These are phyloP conservation scores for Chiloscyllium plagiosum DNA, from an alignment of 2,113 vertebrate genomes.

Conservation along the genomic window DNA sequence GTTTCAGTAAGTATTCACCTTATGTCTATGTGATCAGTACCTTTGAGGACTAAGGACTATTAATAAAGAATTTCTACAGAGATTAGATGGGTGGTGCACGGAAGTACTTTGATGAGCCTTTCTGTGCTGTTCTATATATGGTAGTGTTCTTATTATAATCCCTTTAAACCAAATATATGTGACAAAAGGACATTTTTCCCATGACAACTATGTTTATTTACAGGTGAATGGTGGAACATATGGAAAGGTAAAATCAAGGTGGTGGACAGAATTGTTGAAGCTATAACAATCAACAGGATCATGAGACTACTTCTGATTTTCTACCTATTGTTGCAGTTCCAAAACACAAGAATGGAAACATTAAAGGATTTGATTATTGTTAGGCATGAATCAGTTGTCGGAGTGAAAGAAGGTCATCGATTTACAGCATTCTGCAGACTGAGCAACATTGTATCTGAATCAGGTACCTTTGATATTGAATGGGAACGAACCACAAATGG, in stretches of 20 bases:
- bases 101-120: background rate
- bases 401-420: background rate
- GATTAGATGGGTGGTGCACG: background rate
- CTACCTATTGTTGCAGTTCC: background rate
- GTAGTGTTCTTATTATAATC: background rate
- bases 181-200: background rate
- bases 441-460: background rate
- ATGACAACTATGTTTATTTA: conserved; percentile 1
- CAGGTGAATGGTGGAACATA: background rate
- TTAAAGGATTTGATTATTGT: background rate
- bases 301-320: background rate
- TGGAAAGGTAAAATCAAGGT: background rate
- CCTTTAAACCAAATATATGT: background rate
- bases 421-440: background rate
- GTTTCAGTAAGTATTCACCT: no score
- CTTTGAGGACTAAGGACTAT: background rate
- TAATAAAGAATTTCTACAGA: background rate
- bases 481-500: background rate
- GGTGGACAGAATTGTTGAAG: background rate
- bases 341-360: background rate
- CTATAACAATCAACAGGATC: background rate
- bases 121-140: background rate
- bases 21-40: background rate
- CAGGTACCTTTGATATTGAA: conserved; percentile 9
- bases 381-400: background rate